These are phyloP conservation scores for Tillus elongatus DNA, from an alignment of 2,888 invertebrate species.

Conservation along the genomic window DNA sequence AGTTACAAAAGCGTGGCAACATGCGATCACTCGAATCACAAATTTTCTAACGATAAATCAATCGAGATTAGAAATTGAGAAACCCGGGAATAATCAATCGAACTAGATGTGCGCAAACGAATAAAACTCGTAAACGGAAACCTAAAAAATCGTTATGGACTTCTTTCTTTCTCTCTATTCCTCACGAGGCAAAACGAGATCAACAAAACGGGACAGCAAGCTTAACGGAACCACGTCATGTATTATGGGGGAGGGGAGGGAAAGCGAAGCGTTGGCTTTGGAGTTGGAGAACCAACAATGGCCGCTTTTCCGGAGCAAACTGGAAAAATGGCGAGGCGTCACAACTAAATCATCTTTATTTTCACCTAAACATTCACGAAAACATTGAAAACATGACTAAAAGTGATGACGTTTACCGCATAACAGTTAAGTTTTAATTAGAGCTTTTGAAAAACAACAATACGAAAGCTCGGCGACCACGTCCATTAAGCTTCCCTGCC, in stretches of 20 bases:
- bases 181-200: too few species aligned
- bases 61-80: too few species aligned
- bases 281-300: slow-evolving; percentile 34
- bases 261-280: slow-evolving; percentile 35
- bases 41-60: too few species aligned
- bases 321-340: slow-evolving; percentile 39
- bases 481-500: slow-evolving; percentile 18
- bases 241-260: slow-evolving; percentile 29
- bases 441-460: slow-evolving; percentile 5
- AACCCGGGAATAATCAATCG: too few species aligned
- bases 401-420: slow-evolving; percentile 15
- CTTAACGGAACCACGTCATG: slow-evolving; percentile 28
- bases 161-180: too few species aligned
- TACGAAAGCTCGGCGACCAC: background rate
- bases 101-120: too few species aligned
- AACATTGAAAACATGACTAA: slow-evolving; percentile 18
- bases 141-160: too few species aligned
- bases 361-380: too few species aligned
- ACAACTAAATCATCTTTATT: background rate
- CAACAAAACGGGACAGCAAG: too few species aligned
- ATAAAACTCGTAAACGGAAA: too few species aligned
- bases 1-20: too few species aligned
- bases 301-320: slow-evolving; percentile 40
- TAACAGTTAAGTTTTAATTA: background rate
- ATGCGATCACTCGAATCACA: too few species aligned